Conservation (phyloP, 2,888 invertebrate genomes). For the Orthosia incerta region DNA sequence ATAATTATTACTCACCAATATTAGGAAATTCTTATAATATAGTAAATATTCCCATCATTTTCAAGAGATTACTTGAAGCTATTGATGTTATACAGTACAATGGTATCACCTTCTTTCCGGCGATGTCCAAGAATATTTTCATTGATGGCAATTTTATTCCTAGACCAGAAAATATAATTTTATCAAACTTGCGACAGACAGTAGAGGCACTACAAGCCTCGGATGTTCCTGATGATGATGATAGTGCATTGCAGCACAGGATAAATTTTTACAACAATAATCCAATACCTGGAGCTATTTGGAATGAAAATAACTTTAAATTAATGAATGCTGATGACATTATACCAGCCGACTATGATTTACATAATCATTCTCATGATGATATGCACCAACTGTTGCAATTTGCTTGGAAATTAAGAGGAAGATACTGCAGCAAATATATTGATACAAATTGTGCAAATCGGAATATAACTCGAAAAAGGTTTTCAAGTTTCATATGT, state of each 20-base stretch:
- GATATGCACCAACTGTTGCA: background rate
- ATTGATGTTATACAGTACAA: background rate
- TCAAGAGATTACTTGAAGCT: background rate
- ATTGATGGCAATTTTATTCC: background rate
- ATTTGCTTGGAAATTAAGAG: too few relatives aligned
- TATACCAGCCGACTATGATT: background rate
- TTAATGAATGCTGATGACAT: slow-evolving; percentile 8
- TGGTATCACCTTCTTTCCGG: background rate
- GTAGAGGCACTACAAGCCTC: background rate
- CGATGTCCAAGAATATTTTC: background rate
- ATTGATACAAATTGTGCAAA: background rate
- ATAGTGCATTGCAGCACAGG: background rate
- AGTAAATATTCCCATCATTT: background rate
- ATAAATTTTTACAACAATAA: background rate
- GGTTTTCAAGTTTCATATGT: slow-evolving; percentile 1
- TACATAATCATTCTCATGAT: background rate
- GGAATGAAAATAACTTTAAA: background rate
- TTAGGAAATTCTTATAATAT: background rate
- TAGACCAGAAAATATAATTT: slow-evolving; percentile 4
- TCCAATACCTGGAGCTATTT: slow-evolving; percentile 9
- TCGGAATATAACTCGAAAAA: background rate
- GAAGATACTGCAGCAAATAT: background rate
- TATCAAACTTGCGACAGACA: slow-evolving; percentile 4
- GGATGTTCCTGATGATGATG: background rate
- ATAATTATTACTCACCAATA: background rate